Evolutionary conservation across 1,140 invertebrate genomes (phyloP).

Genomic region (Trialeurodes vaporariorum): DNA sequence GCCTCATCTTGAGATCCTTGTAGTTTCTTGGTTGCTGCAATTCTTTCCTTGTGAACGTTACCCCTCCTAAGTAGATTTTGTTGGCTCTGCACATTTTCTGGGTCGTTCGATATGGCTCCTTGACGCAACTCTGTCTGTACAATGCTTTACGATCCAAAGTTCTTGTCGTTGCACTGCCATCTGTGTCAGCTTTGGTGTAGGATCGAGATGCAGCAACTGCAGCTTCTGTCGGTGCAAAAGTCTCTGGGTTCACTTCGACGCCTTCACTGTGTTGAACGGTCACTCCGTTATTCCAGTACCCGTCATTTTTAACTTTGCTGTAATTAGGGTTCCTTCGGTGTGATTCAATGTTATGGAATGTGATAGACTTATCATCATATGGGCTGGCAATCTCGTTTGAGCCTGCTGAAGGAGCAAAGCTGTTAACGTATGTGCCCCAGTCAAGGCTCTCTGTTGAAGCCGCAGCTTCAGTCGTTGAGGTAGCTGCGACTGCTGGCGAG

Average conservation of each 20-base stretch:
- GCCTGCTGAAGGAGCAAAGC: constrained; percentile 18
- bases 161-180: neutral
- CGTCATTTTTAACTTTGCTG: constrained; percentile 9
- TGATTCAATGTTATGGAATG: constrained; percentile 1
- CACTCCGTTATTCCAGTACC: constrained; percentile 25
- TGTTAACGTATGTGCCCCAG: constrained; percentile 8
- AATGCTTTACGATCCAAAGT: neutral
- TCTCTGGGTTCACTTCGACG: constrained; percentile 21
- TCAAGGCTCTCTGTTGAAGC: constrained; percentile 1
- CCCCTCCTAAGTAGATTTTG: neutral
- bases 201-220: neutral
- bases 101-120: constrained; percentile 9
- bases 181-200: neutral
- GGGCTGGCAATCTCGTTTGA: constrained; percentile 18
- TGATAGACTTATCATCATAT: constrained; percentile 8
- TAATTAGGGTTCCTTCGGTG: neutral
- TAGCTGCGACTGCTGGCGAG: constrained; percentile 12
- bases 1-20: neutral
- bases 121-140: neutral
- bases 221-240: constrained; percentile 2
- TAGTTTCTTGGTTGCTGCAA: neutral
- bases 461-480: constrained; percentile 18
- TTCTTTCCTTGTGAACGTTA: neutral
- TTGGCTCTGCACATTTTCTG: neutral
- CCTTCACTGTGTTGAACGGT: constrained; percentile 26